These are phyloP conservation scores for Heterodera filipjevi DNA, from an alignment of 2,888 invertebrate species.

Conservation along the genomic window DNA sequence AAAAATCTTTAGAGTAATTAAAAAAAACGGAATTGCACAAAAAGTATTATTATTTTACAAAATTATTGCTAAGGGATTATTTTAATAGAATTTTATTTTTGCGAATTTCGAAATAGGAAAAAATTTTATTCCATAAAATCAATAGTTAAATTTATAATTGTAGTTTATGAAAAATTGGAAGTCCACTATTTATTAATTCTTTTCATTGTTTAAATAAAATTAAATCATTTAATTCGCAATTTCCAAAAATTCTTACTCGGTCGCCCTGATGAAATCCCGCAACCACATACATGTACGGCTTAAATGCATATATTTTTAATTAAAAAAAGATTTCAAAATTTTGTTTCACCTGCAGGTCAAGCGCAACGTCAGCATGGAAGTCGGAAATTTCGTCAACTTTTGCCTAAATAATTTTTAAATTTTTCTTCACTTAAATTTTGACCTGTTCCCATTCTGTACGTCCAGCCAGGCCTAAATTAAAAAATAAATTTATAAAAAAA, in stretches of 20 bases:
- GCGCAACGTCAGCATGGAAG: slow-evolving; percentile 40
- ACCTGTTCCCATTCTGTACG: slow-evolving; percentile 36
- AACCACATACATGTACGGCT: slow-evolving; percentile 36
- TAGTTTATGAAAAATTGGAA: too few relatives aligned
- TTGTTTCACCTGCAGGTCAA: slow-evolving; percentile 36
- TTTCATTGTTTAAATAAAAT: too few relatives aligned
- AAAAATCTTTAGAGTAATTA: not conserved
- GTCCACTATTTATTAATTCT: too few relatives aligned
- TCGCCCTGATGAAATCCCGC: slow-evolving; percentile 37
- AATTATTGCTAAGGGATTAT: not conserved
- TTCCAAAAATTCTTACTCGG: slow-evolving; percentile 13
- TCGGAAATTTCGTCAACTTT: slow-evolving; percentile 45
- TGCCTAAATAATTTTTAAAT: slow-evolving; percentile 27
- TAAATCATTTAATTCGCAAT: too few relatives aligned
- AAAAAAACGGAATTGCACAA: not conserved
- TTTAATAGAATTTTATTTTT: slow-evolving; percentile 4
- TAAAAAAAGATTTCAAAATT: not conserved
- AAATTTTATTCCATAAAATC: too few relatives aligned
- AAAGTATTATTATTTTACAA: too few relatives aligned
- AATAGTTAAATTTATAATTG: too few relatives aligned
- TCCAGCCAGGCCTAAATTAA: slow-evolving; percentile 35
- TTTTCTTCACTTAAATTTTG: too few relatives aligned
- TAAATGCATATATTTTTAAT: not conserved
- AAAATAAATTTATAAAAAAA: not conserved
- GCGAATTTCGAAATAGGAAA: too few relatives aligned